These are phyloP conservation scores for Australoheros scitulus DNA, from an alignment of 2,113 vertebrate genomes.

Conservation along the genomic window DNA sequence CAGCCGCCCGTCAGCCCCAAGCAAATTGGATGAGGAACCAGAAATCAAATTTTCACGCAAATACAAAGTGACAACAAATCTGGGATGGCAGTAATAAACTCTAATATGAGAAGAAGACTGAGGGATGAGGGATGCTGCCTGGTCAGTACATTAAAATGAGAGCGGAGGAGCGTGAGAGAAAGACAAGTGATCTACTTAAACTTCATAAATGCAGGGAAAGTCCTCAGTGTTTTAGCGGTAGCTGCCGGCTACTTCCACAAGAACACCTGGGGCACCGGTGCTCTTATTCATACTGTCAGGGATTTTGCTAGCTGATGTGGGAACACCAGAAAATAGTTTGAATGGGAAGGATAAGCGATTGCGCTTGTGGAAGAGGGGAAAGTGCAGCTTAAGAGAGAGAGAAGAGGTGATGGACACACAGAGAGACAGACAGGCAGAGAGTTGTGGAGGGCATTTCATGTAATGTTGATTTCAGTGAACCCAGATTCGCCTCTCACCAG, in stretches of 20 bases:
- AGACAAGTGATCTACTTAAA: constrained; percentile 48
- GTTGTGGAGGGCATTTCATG: constrained; percentile 49
- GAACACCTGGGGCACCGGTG: constrained; percentile 14
- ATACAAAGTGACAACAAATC: constrained; percentile 66
- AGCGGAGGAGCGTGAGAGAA: constrained; percentile 30
- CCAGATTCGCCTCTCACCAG: constrained; percentile 59
- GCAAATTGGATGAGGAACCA: constrained; percentile 56
- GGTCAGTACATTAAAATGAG: constrained; percentile 29
- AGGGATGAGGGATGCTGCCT: constrained; percentile 49
- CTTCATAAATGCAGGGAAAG: constrained; percentile 37
- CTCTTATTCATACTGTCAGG: constrained; percentile 11
- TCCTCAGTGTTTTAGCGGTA: constrained; percentile 26
- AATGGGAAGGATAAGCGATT: not conserved
- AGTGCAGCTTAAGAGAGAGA: not conserved
- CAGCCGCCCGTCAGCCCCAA: constrained; percentile 41
- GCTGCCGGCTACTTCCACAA: constrained; percentile 15
- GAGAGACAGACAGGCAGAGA: constrained; percentile 8
- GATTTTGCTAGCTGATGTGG: not conserved
- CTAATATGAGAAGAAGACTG: constrained; percentile 58
- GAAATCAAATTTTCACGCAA: constrained; percentile 60
- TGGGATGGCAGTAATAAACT: constrained; percentile 54
- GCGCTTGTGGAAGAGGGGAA: not conserved
- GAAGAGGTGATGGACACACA: constrained; percentile 33
- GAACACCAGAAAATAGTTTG: constrained; percentile 9
- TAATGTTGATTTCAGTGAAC: constrained; percentile 61